phyloP scores from a whole-genome alignment of 2,113 vertebrate genomes.

The Prolemur simus region DNA sequence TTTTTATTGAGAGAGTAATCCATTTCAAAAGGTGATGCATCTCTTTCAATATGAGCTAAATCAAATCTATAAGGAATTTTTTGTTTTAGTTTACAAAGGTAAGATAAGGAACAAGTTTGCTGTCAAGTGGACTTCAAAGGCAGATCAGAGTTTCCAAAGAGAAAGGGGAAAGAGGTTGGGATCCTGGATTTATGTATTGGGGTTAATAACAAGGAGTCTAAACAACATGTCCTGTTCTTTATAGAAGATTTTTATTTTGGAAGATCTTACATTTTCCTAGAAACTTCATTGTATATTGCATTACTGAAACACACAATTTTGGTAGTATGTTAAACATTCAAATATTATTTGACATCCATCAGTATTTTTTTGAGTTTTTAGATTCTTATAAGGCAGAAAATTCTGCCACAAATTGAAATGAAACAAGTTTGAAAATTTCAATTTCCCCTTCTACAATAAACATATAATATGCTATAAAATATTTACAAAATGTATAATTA shows the following conservation, averaged over 20 bases:
- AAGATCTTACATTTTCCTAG: not conserved
- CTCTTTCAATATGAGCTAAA: constrained; percentile 76
- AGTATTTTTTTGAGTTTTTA: not conserved
- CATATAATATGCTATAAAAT: not conserved
- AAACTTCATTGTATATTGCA: not conserved
- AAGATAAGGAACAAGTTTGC: constrained; percentile 84
- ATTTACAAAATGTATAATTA: not conserved
- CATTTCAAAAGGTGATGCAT: constrained; percentile 80
- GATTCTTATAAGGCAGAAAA: not conserved
- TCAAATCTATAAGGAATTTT: constrained; percentile 65
- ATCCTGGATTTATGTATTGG: not conserved
- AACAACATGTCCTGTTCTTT: not conserved
- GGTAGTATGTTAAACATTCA: not conserved
- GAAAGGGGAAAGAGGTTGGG: not conserved
- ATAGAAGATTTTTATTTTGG: not conserved
- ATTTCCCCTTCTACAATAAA: not conserved
- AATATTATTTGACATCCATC: not conserved
- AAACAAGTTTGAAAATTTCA: not conserved
- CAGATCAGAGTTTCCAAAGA: constrained; percentile 72
- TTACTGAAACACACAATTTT: not conserved
- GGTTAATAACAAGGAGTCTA: not conserved
- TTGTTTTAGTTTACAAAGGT: not conserved
- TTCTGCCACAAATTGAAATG: not conserved
- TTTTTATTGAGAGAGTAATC: constrained; percentile 82
- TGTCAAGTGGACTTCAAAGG: constrained; percentile 85